Conservation (phyloP, 2,888 invertebrate species). For the Acleris laterana region DNA sequence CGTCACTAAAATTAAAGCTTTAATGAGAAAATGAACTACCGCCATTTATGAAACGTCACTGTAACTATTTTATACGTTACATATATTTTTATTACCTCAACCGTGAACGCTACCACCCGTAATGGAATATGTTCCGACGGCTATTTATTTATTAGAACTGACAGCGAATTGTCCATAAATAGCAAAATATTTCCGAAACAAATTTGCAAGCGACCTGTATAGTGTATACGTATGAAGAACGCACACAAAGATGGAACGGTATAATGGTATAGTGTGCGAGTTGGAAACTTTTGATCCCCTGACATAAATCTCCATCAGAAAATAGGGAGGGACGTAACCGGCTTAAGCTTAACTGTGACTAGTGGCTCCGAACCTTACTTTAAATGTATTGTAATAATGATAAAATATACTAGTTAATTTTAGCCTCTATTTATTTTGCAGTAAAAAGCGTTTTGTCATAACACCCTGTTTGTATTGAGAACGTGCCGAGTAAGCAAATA, state of each 20-base stretch:
- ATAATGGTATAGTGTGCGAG: conserved; percentile 60
- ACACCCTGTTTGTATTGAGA: conserved; percentile 60
- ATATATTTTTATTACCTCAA: conserved; percentile 63
- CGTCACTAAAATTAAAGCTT: conserved; percentile 71
- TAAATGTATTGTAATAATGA: conserved; percentile 83
- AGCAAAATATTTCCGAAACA: conserved; percentile 56
- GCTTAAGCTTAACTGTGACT: conserved; percentile 84
- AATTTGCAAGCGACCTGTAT: conserved; percentile 55
- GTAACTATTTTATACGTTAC: conserved; percentile 54
- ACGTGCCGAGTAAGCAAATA: conserved; percentile 66
- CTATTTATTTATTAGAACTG: conserved; percentile 68
- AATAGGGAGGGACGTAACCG: conserved; percentile 83
- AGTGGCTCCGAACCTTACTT: conserved; percentile 77
- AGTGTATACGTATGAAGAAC: conserved; percentile 41
- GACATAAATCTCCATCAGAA: conserved; percentile 84
- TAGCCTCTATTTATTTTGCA: conserved; percentile 71
- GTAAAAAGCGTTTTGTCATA: conserved; percentile 72
- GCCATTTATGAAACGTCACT: conserved; percentile 61
- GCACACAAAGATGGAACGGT: conserved; percentile 49
- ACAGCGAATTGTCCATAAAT: conserved; percentile 65
- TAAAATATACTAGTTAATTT: conserved; percentile 81
- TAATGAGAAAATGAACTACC: conserved; percentile 71
- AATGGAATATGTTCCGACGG: conserved; percentile 48
- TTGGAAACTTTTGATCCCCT: conserved; percentile 82
- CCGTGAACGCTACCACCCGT: conserved; percentile 50